Percentiles rank a stretch among this genome's conserved stretches.
Evolutionary conservation across 2,113 vertebrate genomes (phyloP).

Genomic region (Cochlearius cochlearius): DNA sequence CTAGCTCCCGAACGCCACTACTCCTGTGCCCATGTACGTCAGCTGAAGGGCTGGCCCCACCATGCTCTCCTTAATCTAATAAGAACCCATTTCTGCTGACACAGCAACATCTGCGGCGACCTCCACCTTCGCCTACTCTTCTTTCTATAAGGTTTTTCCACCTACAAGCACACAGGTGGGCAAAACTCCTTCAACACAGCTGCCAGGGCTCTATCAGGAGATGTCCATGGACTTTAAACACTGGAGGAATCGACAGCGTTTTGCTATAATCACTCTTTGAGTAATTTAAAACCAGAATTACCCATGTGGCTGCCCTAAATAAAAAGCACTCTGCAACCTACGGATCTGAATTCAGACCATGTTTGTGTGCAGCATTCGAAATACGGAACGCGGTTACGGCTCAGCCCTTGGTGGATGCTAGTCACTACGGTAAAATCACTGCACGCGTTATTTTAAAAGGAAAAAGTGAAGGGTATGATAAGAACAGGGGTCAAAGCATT

Average conservation of each 20-base stretch:
- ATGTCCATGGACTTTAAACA: background rate
- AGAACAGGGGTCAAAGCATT: background rate
- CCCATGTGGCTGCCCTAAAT: background rate
- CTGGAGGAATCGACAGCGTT: background rate
- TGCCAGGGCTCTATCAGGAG: background rate
- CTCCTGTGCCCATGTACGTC: background rate
- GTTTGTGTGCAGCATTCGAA: background rate
- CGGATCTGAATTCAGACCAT: constrained; percentile 31
- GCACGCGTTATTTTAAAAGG: background rate
- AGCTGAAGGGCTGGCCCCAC: background rate
- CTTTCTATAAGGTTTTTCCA: background rate
- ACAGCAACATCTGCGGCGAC: background rate
- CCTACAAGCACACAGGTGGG: background rate
- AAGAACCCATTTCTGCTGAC: background rate
- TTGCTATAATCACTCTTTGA: background rate
- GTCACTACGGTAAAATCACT: background rate
- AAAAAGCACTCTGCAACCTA: background rate
- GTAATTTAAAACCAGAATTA: constrained; percentile 36
- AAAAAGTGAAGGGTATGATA: background rate
- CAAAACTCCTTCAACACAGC: background rate
- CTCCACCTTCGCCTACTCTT: background rate
- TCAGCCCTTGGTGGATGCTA: background rate
- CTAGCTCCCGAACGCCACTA: background rate
- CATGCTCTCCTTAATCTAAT: no score
- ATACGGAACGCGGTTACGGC: background rate